phyloP scores from a whole-genome alignment of 2,888 invertebrate species.

The Temnothorax ravouxi region DNA sequence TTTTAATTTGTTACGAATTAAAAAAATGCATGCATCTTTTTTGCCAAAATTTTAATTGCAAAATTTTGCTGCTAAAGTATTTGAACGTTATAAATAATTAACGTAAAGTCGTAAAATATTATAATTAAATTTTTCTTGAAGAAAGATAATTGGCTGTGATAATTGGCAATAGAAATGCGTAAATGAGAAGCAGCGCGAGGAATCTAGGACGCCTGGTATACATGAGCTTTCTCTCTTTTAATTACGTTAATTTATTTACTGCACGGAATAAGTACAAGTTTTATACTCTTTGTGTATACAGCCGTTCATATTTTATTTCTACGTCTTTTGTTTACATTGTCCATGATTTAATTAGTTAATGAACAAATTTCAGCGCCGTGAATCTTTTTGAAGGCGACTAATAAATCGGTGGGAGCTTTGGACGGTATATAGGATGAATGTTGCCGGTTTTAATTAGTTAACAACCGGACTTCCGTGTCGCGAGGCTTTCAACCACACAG shows the following conservation, averaged over 20 bases:
- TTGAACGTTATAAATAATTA: background rate
- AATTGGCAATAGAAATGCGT: background rate
- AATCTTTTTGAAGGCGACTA: slow-evolving; percentile 9
- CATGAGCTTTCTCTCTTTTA: background rate
- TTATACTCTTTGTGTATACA: background rate
- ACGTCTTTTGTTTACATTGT: background rate
- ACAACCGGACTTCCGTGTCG: slow-evolving; percentile 27
- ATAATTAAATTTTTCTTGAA: slow-evolving; percentile 19
- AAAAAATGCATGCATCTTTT: background rate
- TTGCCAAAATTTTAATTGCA: slow-evolving; percentile 19
- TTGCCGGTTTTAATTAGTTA: slow-evolving; percentile 40
- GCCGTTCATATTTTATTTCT: background rate
- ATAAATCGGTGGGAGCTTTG: background rate
- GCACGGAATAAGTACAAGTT: background rate
- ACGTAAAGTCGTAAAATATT: background rate
- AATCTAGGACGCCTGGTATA: background rate
- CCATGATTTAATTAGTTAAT: slow-evolving; percentile 38
- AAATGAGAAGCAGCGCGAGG: background rate
- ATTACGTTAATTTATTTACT: slow-evolving; percentile 40
- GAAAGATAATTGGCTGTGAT: background rate
- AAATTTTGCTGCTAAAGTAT: background rate
- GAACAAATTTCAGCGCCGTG: slow-evolving; percentile 17
- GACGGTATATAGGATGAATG: background rate
- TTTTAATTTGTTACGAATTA: background rate
- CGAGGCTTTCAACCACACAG: background rate